Evolutionary conservation across 2,113 vertebrate genomes (phyloP).

Genomic region (Sigmodon hispidus): DNA sequence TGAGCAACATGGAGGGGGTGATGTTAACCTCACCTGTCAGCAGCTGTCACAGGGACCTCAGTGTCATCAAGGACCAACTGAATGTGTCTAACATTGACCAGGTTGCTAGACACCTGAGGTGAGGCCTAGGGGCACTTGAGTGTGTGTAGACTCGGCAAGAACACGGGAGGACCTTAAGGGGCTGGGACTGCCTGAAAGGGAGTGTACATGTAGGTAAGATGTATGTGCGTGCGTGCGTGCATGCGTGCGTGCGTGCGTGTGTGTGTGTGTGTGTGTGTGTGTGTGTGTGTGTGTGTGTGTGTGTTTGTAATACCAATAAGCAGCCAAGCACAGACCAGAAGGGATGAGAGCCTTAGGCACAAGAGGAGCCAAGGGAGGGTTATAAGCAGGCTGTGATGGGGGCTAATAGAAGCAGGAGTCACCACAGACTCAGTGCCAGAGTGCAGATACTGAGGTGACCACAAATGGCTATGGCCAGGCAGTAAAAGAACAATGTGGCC

Average conservation of each 20-base stretch:
- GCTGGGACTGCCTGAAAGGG: not conserved
- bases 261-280: not conserved
- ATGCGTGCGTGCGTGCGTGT: not conserved
- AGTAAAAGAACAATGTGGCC: not conserved
- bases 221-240: too few relatives aligned
- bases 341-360: not conserved
- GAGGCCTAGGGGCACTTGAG: slow-evolving; percentile 65
- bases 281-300: not conserved
- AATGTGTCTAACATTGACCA: slow-evolving; percentile 87
- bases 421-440: not conserved
- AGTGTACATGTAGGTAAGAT: not conserved
- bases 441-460: not conserved
- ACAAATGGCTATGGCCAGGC: not conserved
- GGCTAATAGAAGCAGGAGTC: not conserved
- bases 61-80: slow-evolving; percentile 86
- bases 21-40: slow-evolving; percentile 38
- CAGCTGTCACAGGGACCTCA: slow-evolving; percentile 82
- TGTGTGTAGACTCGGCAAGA: not conserved
- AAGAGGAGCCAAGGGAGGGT: not conserved
- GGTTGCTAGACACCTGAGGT: slow-evolving; percentile 88
- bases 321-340: not conserved
- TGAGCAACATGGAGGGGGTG: not conserved
- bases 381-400: not conserved
- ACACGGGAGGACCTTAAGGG: not conserved
- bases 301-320: not conserved